Conservation (phyloP, 2,113 vertebrate species). For the Sorex araneus region DNA sequence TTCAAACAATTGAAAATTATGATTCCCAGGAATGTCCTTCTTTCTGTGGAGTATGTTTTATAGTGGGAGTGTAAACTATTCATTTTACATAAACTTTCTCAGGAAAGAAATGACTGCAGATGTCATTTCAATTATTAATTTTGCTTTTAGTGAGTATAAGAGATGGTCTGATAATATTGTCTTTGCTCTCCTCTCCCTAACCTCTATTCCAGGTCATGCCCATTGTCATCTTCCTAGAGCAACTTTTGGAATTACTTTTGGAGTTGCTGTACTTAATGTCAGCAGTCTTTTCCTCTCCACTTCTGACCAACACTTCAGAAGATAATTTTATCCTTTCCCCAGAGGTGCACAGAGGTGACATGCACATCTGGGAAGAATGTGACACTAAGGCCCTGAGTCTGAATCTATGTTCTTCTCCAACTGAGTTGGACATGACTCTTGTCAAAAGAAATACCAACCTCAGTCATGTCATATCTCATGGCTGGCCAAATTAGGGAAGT, state of each 20-base stretch:
- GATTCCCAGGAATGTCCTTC: background rate
- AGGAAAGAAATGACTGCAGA: background rate
- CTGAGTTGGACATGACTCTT: background rate
- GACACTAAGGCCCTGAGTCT: background rate
- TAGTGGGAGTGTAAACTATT: too few relatives aligned
- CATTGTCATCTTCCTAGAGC: background rate
- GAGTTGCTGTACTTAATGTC: background rate
- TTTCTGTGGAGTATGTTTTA: background rate
- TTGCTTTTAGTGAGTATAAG: background rate
- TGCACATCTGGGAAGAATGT: background rate
- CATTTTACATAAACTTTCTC: background rate
- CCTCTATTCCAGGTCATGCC: background rate
- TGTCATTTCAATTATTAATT: background rate
- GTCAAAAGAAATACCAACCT: too few relatives aligned
- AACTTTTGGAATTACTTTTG: background rate
- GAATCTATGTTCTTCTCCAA: background rate
- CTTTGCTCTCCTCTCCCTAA: background rate
- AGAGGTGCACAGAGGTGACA: too few relatives aligned
- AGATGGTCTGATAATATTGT: background rate
- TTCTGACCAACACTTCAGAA: background rate
- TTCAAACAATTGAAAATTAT: too few relatives aligned
- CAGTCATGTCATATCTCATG: too few relatives aligned
- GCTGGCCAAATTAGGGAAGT: background rate
- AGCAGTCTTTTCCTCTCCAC: background rate
- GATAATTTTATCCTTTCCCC: background rate